Evolutionary conservation across 2,113 vertebrate species (phyloP).

Genomic region (Percopsis transmontana): DNA sequence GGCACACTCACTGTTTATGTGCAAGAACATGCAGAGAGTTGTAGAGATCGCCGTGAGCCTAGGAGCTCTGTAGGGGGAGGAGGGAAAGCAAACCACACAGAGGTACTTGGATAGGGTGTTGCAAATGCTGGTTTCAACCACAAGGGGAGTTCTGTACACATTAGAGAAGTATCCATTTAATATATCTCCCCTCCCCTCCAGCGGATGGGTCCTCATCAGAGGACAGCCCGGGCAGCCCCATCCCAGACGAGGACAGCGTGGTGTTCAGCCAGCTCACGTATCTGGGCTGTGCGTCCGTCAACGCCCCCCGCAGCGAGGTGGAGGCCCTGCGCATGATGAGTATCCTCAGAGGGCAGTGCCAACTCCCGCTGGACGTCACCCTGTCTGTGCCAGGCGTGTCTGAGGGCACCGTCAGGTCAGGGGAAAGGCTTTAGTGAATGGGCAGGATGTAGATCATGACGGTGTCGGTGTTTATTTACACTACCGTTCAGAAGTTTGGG

Average conservation of each 20-base stretch:
- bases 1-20: too few species aligned
- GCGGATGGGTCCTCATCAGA: slow-evolving; percentile 75
- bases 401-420: slow-evolving; percentile 94
- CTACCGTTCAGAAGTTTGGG: too few species aligned
- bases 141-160: too few species aligned
- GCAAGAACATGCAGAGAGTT: too few species aligned
- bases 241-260: slow-evolving; percentile 94
- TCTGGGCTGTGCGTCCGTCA: slow-evolving; percentile 95
- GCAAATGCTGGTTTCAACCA: too few species aligned
- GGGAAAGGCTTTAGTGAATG: background rate
- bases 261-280: slow-evolving; percentile 98
- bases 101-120: too few species aligned
- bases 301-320: slow-evolving; percentile 95
- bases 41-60: too few species aligned
- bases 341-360: slow-evolving; percentile 92
- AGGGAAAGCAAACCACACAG: too few species aligned
- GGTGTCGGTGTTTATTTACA: too few species aligned
- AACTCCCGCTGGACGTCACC: slow-evolving; percentile 91
- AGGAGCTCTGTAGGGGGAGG: too few species aligned
- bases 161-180: too few species aligned
- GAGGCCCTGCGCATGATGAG: slow-evolving; percentile 98
- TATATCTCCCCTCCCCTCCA: slow-evolving; percentile 8
- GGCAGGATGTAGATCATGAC: too few species aligned
- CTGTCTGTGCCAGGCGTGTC: slow-evolving; percentile 96
- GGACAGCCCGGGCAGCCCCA: slow-evolving; percentile 85